phyloP scores from a whole-genome alignment of 2,888 invertebrate genomes.

The Megaustenia siamemsis region DNA sequence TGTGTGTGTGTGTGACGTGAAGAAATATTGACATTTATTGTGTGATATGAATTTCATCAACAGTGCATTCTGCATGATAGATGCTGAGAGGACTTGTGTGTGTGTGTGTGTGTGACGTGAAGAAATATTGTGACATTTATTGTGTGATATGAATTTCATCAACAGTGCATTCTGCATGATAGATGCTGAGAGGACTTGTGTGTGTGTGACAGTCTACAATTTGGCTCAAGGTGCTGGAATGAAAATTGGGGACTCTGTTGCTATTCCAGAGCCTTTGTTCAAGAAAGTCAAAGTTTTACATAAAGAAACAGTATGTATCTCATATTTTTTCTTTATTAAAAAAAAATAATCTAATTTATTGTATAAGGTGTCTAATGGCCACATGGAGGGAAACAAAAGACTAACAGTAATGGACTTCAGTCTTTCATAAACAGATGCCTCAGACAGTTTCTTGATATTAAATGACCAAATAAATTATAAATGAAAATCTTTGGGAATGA shows the following conservation, averaged over 20 bases:
- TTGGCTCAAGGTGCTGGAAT: constrained; percentile 90
- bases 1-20: constrained; percentile 88
- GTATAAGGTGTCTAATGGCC: no score
- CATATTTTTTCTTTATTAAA: not conserved
- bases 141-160: constrained; percentile 45
- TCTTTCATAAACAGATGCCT: no score
- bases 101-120: no score
- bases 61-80: constrained; percentile 90
- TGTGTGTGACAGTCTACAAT: constrained; percentile 91
- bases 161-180: constrained; percentile 90
- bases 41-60: constrained; percentile 63
- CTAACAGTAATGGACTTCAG: no score
- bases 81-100: constrained; percentile 86
- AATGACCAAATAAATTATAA: no score
- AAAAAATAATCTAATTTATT: no score
- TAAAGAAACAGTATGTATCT: constrained; percentile 81
- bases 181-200: constrained; percentile 86
- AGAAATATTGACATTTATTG: no score
- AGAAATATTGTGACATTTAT: no score
- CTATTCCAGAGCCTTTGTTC: constrained; percentile 88
- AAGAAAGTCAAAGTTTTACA: constrained; percentile 84
- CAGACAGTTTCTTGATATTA: no score
- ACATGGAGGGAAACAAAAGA: no score
- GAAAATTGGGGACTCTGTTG: constrained; percentile 91
- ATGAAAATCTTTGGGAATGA: no score